These are phyloP conservation scores for Apantesis nais DNA, from an alignment of 2,888 invertebrate species.

Conservation along the genomic window DNA sequence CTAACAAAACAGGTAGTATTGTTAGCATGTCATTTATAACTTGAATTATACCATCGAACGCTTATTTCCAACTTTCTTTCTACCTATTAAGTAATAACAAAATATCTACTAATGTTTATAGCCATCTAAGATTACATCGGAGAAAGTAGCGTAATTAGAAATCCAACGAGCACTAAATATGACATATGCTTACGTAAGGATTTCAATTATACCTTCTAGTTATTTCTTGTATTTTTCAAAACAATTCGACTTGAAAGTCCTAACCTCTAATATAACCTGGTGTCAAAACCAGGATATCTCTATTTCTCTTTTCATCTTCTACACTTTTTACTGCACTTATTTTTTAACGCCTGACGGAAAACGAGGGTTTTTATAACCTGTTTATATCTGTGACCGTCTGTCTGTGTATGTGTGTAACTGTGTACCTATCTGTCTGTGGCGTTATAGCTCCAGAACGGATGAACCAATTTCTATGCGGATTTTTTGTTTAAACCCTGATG, in stretches of 20 bases:
- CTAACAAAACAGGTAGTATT: neutral
- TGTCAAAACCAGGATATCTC: neutral
- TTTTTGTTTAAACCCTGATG: too few relatives aligned
- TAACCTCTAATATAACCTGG: neutral
- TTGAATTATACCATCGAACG: neutral
- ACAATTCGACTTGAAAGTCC: neutral
- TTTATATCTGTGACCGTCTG: too few relatives aligned
- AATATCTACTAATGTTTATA: conserved; percentile 35
- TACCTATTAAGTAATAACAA: conserved; percentile 35
- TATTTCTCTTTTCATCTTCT: neutral
- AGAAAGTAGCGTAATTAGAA: conserved; percentile 48
- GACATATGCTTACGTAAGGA: conserved; percentile 35
- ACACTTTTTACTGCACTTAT: too few relatives aligned
- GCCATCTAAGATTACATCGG: conserved; percentile 24
- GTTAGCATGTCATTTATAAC: neutral
- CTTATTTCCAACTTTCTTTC: conserved; percentile 21
- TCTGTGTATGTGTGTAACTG: too few relatives aligned
- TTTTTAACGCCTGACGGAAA: too few relatives aligned
- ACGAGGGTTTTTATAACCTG: too few relatives aligned
- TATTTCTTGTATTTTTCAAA: neutral
- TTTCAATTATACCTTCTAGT: conserved; percentile 17
- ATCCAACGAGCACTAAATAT: conserved; percentile 35
- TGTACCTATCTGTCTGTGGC: too few relatives aligned
- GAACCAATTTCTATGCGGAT: too few relatives aligned
- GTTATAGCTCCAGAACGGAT: too few relatives aligned